phyloP scores from a whole-genome alignment of 2,888 invertebrate genomes.

The Lithophane semibrunnea region DNA sequence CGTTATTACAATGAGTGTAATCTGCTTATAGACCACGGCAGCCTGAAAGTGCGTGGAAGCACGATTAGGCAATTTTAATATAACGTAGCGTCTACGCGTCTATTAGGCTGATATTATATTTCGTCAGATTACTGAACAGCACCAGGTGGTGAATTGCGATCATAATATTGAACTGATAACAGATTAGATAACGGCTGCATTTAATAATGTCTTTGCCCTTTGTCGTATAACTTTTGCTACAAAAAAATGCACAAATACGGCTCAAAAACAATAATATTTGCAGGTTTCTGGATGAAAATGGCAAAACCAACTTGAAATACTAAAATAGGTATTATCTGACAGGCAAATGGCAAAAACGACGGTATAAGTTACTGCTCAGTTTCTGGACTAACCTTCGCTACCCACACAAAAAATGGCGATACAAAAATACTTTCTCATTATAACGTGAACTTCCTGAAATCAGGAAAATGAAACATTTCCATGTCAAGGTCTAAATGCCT shows the following conservation, averaged over 20 bases:
- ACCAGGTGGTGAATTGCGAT: conserved; percentile 79
- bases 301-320: background rate
- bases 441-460: conserved; percentile 54
- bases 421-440: conserved; percentile 36
- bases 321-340: background rate
- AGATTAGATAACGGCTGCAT: conserved; percentile 86
- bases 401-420: conserved; percentile 32
- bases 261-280: background rate
- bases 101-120: conserved; percentile 62
- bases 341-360: background rate
- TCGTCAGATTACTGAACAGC: conserved; percentile 68
- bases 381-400: background rate
- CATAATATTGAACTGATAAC: conserved; percentile 86
- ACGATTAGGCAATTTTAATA: conserved; percentile 67
- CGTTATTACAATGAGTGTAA: conserved; percentile 71
- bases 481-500: conserved; percentile 60
- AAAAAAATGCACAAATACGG: conserved; percentile 13
- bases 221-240: conserved; percentile 38
- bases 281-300: background rate
- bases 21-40: conserved; percentile 69
- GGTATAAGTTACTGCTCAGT: background rate
- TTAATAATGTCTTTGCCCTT: conserved; percentile 77
- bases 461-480: conserved; percentile 46
- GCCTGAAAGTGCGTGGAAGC: conserved; percentile 53
- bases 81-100: conserved; percentile 35